Base-by-base conservation (phyloP, 2,888 invertebrate species). In the Xylocampa areola region DNA sequence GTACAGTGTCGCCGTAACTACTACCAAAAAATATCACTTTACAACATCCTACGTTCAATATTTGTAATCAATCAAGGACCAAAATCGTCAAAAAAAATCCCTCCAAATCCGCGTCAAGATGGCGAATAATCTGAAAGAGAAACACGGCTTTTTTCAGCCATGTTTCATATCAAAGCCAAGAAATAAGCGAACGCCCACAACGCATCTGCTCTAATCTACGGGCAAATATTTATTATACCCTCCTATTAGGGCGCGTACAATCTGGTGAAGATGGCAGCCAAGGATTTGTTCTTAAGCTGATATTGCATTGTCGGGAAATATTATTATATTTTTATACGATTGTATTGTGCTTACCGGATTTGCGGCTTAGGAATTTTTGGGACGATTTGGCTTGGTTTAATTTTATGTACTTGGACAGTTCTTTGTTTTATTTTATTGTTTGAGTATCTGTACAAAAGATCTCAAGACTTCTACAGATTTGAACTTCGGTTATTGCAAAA, bases 141-240 rank as follows among this genome's bases (percentile, higher is more conserved):
- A 75, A 77, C 72, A 76, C 64, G 68, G 58, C 65, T 60, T 73
- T 71, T 63, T 70, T 77, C 54, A 55, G 57, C 39, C 69, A 66
- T 72, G 70, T 79, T 79, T 71, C 68, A 73, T 76, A 79, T 73
- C 68, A 76, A 69, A 79, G 52, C 55, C 35, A 61, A 63, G 69
- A 36, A 39, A 51, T 49, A 65, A 59, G 32, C 44, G 53, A 67
- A 71, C 80, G 77, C 79, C 79, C 79, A 78, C 80, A 81, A 76
- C 84, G 86, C 87, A 87, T 88, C 87, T 88, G 86, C 61, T 82
- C 77, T 84, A 82, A 88, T 84, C 86, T 82, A 64, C 58, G 77
- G 59, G 82, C 85, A 86, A 87, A 89, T 88, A 88, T 88, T 87
- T 89, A 85, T 81, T 79, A 74, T 80, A 71, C 72, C 69, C 19